Percentiles rank a stretch among this genome's conserved stretches.
These are phyloP conservation scores for Mantis religiosa DNA, from an alignment of 2,888 invertebrate species.

Conservation along the genomic window DNA sequence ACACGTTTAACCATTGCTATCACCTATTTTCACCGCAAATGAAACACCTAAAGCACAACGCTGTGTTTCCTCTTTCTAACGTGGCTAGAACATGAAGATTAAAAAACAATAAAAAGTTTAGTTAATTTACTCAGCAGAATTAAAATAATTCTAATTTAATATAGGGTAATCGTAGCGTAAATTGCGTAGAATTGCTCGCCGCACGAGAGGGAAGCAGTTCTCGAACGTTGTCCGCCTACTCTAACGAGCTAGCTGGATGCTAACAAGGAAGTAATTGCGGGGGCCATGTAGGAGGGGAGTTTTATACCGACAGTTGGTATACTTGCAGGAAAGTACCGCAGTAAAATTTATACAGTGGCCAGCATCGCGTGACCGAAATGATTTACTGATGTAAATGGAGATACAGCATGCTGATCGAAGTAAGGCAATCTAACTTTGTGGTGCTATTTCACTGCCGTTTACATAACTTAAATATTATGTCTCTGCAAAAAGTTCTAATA, in stretches of 20 bases:
- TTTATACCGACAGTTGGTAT: background rate
- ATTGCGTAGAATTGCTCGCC: background rate
- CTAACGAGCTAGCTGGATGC: background rate
- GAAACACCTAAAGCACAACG: too few relatives aligned
- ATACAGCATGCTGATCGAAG: background rate
- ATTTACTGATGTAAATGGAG: background rate
- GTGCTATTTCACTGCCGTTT: background rate
- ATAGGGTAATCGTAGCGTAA: background rate
- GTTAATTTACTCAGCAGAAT: background rate
- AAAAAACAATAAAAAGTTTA: too few relatives aligned
- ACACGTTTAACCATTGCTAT: too few relatives aligned
- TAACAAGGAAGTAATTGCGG: background rate
- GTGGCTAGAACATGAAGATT: too few relatives aligned
- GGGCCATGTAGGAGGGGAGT: background rate
- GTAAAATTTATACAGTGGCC: background rate
- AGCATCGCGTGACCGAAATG: background rate
- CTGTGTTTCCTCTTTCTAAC: too few relatives aligned
- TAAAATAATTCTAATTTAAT: background rate
- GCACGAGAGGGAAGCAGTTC: background rate
- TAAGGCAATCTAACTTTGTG: background rate
- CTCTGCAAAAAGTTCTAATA: background rate
- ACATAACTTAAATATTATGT: background rate
- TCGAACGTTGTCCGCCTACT: background rate
- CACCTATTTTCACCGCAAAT: too few relatives aligned
- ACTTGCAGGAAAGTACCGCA: background rate